A percentile compares a stretch with the other conserved stretches of the same genome.
Evolutionary conservation across 2,797 vertebrate genomes (phyloP).

Genomic region (Acanthiza pusilla): DNA sequence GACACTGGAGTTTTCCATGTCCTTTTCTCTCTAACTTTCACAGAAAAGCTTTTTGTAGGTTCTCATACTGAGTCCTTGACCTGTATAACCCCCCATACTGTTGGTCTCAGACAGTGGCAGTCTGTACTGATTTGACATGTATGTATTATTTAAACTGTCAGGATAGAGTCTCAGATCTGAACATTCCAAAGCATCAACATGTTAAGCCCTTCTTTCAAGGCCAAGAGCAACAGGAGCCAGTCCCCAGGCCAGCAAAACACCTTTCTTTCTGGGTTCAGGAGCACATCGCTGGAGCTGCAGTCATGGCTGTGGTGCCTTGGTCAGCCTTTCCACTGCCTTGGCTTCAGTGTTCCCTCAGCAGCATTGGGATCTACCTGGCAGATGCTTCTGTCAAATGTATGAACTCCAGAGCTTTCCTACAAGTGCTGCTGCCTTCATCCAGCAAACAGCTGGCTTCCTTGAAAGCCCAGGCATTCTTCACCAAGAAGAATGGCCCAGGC

Average conservation of each 20-base stretch:
- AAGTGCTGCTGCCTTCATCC: not conserved
- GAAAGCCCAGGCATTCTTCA: not conserved
- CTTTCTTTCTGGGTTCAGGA: not conserved
- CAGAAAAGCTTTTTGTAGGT: not conserved
- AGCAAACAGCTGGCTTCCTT: not conserved
- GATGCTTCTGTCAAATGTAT: not conserved
- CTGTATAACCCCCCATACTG: not conserved
- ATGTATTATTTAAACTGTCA: not conserved
- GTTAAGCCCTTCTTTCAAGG: not conserved
- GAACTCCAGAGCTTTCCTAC: not conserved
- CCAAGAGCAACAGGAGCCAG: not conserved
- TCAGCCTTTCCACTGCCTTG: not conserved
- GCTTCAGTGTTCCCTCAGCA: not conserved
- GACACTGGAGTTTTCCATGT: not conserved
- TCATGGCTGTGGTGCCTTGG: not conserved
- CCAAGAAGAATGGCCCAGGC: too few relatives aligned
- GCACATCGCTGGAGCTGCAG: not conserved
- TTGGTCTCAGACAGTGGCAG: not conserved
- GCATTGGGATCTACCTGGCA: not conserved
- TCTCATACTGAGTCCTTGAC: not conserved
- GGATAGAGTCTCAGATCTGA: not conserved
- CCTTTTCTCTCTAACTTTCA: not conserved
- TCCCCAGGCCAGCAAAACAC: not conserved
- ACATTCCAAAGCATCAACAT: not conserved
- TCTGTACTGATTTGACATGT: not conserved